Evolutionary conservation across 2,797 vertebrate species (phyloP).

Genomic region (Thalassophryne amazonica): DNA sequence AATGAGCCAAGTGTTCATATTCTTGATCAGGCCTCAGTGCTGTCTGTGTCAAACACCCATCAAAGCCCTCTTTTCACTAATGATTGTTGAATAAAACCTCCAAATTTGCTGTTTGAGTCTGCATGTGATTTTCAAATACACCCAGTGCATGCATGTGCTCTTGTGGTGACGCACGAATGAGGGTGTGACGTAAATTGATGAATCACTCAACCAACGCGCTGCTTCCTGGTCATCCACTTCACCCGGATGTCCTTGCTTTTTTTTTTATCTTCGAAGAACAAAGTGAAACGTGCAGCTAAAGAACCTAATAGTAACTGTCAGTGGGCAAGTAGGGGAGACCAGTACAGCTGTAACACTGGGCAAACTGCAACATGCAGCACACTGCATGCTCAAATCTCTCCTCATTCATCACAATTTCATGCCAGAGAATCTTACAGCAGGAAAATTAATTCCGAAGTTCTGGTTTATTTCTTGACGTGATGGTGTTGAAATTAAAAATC

Average conservation of each 20-base stretch:
- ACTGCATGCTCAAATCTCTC: too few relatives aligned
- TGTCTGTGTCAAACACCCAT: not conserved
- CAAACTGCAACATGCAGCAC: too few relatives aligned
- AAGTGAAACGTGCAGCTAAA: not conserved
- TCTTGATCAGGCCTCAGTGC: not conserved
- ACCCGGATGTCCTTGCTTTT: constrained; percentile 10
- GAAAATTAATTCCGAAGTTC: too few relatives aligned
- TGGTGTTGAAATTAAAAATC: too few relatives aligned
- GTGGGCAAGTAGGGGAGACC: too few relatives aligned
- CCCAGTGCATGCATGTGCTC: not conserved
- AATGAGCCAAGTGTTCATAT: not conserved
- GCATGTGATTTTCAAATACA: too few relatives aligned
- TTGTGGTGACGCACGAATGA: constrained; percentile 45
- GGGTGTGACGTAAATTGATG: constrained; percentile 43
- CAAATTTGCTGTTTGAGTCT: constrained; percentile 1
- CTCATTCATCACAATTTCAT: too few relatives aligned
- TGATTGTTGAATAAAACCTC: constrained; percentile 4
- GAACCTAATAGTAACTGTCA: not conserved
- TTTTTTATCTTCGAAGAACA: not conserved
- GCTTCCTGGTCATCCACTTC: constrained; percentile 11
- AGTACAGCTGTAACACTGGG: too few relatives aligned
- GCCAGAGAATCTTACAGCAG: too few relatives aligned
- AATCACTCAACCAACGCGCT: constrained; percentile 26
- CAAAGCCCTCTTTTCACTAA: not conserved
- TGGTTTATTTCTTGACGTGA: too few relatives aligned